Evolutionary conservation across 2,888 invertebrate genomes (phyloP), one percentile per base, ranked within the genome.

Genomic region (Odontocerum albicorne): DNA sequence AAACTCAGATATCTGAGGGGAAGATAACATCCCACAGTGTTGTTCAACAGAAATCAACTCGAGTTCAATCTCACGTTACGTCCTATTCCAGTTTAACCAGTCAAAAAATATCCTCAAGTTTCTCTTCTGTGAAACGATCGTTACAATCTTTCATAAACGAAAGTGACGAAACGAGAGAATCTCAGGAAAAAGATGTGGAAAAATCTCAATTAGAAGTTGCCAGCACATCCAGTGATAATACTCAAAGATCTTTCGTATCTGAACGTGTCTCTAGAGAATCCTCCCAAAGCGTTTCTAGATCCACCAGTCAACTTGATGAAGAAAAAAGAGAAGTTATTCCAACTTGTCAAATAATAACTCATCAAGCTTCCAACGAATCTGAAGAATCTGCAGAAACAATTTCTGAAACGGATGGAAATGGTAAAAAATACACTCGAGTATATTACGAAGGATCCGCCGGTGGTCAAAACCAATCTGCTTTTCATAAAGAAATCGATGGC

Each of bases 301-400:
- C 27, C 6, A 32, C 35, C 4, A 57, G 46, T 45, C 51, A 55
- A 22, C 3, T 35, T 12, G 60, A 63, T 15, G 62, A 59, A 17
- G 63, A 63, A 16, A 59, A 59, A 17, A 63, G 57, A 43, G 44
- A 61, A 57, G 60, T 64, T 4, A 61, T 65, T 49, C 71, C 72
- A 7, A 70, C 71, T 64, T 74, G 72, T 63, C 73, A 73, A 62
- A 73, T 75, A 42, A 67, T 75, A 10, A 74, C 72, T 7, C 73
- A 74, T 56, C 73, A 73, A 65, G 79, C 75, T 2, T 82, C 83
- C 50, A 81, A 81, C 10, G 83, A 83, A 62, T 83, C 82, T 3
- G 72, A 69, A 59, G 82, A 83, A 63, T 72, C 73, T 32, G 79
- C 80, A 55, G 81, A 79, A 59, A 69, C 67, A 12, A 64, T 63